Conservation (phyloP, 2,888 invertebrate genomes). For the Xestoiulus laeticollis region DNA sequence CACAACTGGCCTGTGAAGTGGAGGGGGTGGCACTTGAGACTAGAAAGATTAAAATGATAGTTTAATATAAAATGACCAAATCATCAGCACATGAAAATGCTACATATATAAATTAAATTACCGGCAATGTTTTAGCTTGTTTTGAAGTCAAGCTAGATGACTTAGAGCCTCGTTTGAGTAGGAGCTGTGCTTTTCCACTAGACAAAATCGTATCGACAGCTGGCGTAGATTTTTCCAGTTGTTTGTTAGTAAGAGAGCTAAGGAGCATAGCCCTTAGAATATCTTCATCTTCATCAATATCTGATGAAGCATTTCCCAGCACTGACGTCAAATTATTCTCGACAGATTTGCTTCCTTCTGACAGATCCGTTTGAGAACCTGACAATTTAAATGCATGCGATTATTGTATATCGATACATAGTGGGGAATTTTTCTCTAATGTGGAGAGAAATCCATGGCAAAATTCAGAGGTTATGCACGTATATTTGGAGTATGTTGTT, state of each 20-base stretch:
- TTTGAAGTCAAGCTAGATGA: background rate
- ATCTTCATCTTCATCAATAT: conserved; percentile 56
- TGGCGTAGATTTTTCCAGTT: conserved; percentile 8
- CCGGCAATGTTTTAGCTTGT: background rate
- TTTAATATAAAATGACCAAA: background rate
- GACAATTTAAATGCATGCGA: background rate
- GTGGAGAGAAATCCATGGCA: too few species aligned
- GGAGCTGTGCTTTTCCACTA: background rate
- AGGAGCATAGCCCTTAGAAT: conserved; percentile 55
- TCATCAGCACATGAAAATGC: background rate
- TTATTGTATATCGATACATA: too few species aligned
- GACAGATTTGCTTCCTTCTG: background rate
- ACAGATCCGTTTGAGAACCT: background rate
- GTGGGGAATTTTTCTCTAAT: too few species aligned
- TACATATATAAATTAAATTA: background rate
- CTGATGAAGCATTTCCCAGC: background rate
- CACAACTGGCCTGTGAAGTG: conserved; percentile 54
- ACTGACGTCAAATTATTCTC: background rate
- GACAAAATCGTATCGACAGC: background rate
- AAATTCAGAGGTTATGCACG: too few species aligned
- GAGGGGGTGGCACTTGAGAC: conserved; percentile 40
- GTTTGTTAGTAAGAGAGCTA: conserved; percentile 53
- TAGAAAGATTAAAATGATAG: background rate
- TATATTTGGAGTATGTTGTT: too few species aligned
- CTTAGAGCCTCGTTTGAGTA: background rate